Percentiles rank a stretch among this genome's conserved stretches.
Evolutionary conservation across 37 sponge, comb jelly and placozoan species (phyloP).

Genomic region (Geodia barretti): DNA sequence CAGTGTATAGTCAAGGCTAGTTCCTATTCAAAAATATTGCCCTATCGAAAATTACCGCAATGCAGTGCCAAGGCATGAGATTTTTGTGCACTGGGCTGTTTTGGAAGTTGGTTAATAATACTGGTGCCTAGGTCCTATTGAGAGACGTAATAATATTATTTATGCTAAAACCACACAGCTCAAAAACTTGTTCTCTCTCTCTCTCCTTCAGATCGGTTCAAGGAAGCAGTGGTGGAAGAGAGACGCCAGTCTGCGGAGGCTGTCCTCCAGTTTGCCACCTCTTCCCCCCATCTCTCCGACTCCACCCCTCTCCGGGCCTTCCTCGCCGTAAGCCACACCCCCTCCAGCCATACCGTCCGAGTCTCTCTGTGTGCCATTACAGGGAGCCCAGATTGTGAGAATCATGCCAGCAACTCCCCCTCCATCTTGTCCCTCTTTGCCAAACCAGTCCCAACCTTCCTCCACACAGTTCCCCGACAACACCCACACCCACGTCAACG

Average conservation of each 20-base stretch:
- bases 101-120: too few species aligned
- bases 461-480: not conserved
- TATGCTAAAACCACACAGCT: too few species aligned
- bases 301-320: conserved; percentile 44
- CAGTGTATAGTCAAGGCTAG: too few species aligned
- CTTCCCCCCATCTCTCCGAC: conserved; percentile 24
- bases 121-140: too few species aligned
- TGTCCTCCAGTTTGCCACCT: conserved; percentile 54
- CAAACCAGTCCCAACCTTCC: not conserved
- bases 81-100: too few species aligned
- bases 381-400: not conserved
- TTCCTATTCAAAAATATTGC: too few species aligned
- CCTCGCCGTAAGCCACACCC: conserved; percentile 44
- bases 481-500: not conserved
- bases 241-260: conserved; percentile 41
- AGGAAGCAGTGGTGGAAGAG: conserved; percentile 74
- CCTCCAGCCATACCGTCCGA: not conserved
- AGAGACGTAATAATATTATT: too few species aligned
- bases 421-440: not conserved
- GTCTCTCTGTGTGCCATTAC: not conserved
- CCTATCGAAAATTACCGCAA: too few species aligned
- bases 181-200: too few species aligned
- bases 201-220: conserved; percentile 64
- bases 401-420: not conserved
- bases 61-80: too few species aligned